A percentile compares a stretch with the other conserved stretches of the same genome.
Evolutionary conservation across 2,888 invertebrate species (phyloP).

Genomic region (Stenchaetothrips biformis): DNA sequence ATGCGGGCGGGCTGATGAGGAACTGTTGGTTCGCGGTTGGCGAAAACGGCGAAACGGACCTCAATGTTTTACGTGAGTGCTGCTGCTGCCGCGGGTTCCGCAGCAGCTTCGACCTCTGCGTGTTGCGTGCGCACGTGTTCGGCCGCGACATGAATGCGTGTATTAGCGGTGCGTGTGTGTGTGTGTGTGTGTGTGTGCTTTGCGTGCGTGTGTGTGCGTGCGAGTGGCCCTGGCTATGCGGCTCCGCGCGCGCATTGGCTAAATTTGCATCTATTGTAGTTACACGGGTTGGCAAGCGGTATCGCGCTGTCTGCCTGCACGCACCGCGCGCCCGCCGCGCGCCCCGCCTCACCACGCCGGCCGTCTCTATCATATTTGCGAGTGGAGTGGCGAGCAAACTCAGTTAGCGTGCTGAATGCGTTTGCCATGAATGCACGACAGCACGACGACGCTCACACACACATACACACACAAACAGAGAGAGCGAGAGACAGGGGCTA

Average conservation of each 20-base stretch:
- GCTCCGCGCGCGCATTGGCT: neutral
- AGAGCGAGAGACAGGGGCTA: too few relatives aligned
- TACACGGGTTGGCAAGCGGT: constrained; percentile 5
- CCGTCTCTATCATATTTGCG: neutral
- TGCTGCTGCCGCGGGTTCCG: too few relatives aligned
- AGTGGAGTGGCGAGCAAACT: constrained; percentile 3
- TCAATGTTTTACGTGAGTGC: too few relatives aligned
- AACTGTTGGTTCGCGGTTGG: too few relatives aligned
- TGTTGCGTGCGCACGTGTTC: too few relatives aligned
- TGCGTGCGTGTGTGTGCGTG: neutral
- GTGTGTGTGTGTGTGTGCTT: neutral
- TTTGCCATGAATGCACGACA: neutral
- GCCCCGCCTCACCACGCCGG: neutral
- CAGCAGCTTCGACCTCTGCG: too few relatives aligned
- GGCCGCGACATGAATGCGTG: neutral
- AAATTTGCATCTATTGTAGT: constrained; percentile 21
- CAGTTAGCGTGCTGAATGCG: neutral
- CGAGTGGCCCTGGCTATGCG: neutral
- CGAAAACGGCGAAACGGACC: too few relatives aligned
- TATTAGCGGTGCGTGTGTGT: neutral
- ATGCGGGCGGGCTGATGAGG: too few relatives aligned
- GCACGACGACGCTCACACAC: neutral
- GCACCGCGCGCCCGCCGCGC: neutral
- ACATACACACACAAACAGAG: neutral
- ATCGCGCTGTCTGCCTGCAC: neutral